Evolutionary conservation across 2,888 invertebrate species (phyloP).

Genomic region (Tetragonula carbonaria): DNA sequence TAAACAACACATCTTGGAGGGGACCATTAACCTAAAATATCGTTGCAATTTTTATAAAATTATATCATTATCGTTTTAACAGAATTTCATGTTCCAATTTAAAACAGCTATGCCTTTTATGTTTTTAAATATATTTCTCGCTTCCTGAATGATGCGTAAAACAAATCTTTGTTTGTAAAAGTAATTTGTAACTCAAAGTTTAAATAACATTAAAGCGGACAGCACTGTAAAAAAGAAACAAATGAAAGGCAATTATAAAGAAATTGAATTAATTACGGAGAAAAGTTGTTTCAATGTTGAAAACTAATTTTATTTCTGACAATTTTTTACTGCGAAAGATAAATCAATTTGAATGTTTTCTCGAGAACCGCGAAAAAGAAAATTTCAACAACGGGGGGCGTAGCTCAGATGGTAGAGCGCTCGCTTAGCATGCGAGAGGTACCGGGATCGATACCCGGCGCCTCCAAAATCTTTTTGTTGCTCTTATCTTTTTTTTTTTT

Average conservation of each 20-base stretch:
- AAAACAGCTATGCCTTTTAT: background rate
- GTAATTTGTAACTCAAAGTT: background rate
- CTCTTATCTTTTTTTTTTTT: background rate
- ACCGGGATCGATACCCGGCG: constrained; percentile 83
- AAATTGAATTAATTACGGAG: background rate
- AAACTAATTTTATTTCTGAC: too few relatives aligned
- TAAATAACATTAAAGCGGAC: too few relatives aligned
- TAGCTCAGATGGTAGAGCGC: constrained; percentile 84
- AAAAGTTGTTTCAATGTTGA: background rate
- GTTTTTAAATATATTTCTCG: background rate
- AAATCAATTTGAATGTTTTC: background rate
- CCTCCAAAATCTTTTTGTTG: constrained; percentile 71
- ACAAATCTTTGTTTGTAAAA: background rate
- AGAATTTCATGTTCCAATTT: background rate
- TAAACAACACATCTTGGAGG: background rate
- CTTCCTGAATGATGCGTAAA: too few relatives aligned
- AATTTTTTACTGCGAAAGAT: background rate
- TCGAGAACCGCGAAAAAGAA: background rate
- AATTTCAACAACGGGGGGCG: constrained; percentile 73
- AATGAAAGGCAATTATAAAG: background rate
- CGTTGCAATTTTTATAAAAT: background rate
- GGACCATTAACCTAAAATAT: background rate
- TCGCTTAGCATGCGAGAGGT: constrained; percentile 84
- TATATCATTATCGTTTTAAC: background rate
- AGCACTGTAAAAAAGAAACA: background rate